A percentile compares a stretch with the other conserved stretches of the same genome.
Evolutionary conservation across 2,888 invertebrate species (phyloP).

Genomic region (Scaptomyza parva): DNA sequence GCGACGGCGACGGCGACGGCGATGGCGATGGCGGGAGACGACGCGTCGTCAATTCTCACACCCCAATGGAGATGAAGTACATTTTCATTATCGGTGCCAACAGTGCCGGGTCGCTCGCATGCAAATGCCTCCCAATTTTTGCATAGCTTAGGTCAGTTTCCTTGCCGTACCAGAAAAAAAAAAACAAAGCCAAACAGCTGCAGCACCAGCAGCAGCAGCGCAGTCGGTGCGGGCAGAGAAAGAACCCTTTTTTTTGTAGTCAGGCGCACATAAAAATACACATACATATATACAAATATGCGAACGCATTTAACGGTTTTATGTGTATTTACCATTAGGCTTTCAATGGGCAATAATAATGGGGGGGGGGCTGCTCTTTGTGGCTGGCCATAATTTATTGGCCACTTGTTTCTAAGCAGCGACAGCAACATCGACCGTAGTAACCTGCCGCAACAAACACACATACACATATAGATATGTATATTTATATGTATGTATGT

Average conservation of each 20-base stretch:
- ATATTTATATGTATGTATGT: slow-evolving; percentile 4
- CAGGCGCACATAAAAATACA: slow-evolving; percentile 22
- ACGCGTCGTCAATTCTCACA: slow-evolving; percentile 52
- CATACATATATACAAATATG: slow-evolving; percentile 12
- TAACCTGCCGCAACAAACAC: slow-evolving; percentile 58
- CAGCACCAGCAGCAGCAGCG: slow-evolving; percentile 34
- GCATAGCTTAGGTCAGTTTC: slow-evolving; percentile 77
- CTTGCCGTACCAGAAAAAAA: slow-evolving; percentile 50
- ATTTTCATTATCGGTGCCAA: slow-evolving; percentile 68
- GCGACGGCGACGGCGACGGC: slow-evolving; percentile 27
- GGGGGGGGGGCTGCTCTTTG: slow-evolving; percentile 61
- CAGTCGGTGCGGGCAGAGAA: slow-evolving; percentile 16
- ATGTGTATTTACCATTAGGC: slow-evolving; percentile 77
- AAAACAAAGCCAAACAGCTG: slow-evolving; percentile 43
- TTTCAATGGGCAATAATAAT: slow-evolving; percentile 78
- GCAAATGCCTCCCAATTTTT: slow-evolving; percentile 65
- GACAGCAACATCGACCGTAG: slow-evolving; percentile 14
- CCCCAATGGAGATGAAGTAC: slow-evolving; percentile 53
- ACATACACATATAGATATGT: slow-evolving; percentile 1
- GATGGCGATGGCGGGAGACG: slow-evolving; percentile 27
- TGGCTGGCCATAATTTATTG: slow-evolving; percentile 76
- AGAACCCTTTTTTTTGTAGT: slow-evolving; percentile 50
- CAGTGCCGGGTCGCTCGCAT: slow-evolving; percentile 49
- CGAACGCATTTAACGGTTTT: slow-evolving; percentile 65
- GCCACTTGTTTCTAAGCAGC: slow-evolving; percentile 79